A percentile compares a stretch with the other conserved stretches of the same genome.
Evolutionary conservation across 2,797 vertebrate species (phyloP).

Genomic region (Zenarchopterus dispar): DNA sequence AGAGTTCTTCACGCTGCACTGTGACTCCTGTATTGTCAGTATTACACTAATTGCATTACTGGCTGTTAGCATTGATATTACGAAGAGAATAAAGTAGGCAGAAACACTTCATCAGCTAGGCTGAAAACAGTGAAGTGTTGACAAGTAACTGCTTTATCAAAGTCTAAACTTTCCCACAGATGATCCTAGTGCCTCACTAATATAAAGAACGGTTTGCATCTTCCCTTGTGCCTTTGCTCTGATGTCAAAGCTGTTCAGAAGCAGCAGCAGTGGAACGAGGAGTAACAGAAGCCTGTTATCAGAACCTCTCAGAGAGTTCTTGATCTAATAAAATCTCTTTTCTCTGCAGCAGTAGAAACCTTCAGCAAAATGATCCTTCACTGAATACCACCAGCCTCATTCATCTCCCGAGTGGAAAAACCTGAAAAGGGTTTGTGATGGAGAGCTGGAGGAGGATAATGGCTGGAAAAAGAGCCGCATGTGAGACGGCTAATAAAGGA

Average conservation of each 20-base stretch:
- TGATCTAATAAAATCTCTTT: not conserved
- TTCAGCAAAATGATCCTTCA: constrained; percentile 4
- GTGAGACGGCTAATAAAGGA: not conserved
- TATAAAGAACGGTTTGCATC: not conserved
- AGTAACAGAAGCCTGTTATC: constrained; percentile 1
- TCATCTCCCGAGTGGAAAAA: constrained; percentile 3
- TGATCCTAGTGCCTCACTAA: not conserved
- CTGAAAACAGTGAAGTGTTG: not conserved
- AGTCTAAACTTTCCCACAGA: not conserved
- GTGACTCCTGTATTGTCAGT: not conserved
- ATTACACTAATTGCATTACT: too few species aligned
- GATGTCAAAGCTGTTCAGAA: not conserved
- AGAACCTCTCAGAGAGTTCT: constrained; percentile 9
- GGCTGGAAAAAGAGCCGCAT: not conserved
- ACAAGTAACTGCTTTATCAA: not conserved
- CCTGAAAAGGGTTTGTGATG: constrained; percentile 1
- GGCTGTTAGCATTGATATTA: too few species aligned
- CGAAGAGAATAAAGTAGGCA: too few species aligned
- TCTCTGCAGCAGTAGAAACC: not conserved
- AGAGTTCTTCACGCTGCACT: too few species aligned
- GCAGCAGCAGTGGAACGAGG: not conserved
- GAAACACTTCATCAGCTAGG: too few species aligned
- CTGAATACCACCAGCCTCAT: not conserved
- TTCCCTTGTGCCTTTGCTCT: not conserved
- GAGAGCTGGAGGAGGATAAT: not conserved